These are phyloP conservation scores for Motacilla alba DNA, from an alignment of 2,113 vertebrate species.

Conservation along the genomic window DNA sequence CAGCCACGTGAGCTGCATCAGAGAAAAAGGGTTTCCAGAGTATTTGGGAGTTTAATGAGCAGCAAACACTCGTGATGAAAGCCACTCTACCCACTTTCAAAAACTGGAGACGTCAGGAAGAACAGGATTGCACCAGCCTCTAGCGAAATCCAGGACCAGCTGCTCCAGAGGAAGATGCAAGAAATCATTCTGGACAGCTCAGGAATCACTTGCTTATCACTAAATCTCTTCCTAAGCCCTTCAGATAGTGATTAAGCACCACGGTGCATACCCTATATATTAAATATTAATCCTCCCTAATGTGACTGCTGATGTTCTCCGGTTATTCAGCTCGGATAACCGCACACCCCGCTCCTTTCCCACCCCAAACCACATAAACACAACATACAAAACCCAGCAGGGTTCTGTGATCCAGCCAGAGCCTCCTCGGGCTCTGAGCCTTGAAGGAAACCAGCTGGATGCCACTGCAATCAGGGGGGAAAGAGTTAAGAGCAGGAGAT, in stretches of 20 bases:
- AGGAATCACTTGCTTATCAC: background rate
- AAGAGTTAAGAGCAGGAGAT: constrained; percentile 19
- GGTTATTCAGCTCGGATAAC: background rate
- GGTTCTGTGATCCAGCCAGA: background rate
- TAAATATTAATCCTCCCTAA: constrained; percentile 50
- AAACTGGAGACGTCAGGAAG: background rate
- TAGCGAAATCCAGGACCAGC: background rate
- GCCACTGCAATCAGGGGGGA: background rate
- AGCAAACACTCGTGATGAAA: background rate
- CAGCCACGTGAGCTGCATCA: background rate
- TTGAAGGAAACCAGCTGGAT: background rate
- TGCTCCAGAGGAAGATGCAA: background rate
- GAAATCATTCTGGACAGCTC: background rate
- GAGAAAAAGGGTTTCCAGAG: background rate
- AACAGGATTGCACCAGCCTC: background rate
- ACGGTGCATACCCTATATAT: background rate
- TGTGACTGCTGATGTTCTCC: background rate
- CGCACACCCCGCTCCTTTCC: background rate
- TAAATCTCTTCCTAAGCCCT: constrained; percentile 38
- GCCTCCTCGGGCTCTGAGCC: rapidly evolving
- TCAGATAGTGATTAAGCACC: constrained; percentile 19
- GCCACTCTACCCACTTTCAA: background rate
- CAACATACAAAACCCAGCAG: background rate
- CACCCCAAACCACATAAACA: background rate
- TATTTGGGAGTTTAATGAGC: background rate